A percentile compares a stretch with the other conserved stretches of the same genome.
Conservation (phyloP, 2,797 vertebrate genomes). For the Liasis olivaceus region DNA sequence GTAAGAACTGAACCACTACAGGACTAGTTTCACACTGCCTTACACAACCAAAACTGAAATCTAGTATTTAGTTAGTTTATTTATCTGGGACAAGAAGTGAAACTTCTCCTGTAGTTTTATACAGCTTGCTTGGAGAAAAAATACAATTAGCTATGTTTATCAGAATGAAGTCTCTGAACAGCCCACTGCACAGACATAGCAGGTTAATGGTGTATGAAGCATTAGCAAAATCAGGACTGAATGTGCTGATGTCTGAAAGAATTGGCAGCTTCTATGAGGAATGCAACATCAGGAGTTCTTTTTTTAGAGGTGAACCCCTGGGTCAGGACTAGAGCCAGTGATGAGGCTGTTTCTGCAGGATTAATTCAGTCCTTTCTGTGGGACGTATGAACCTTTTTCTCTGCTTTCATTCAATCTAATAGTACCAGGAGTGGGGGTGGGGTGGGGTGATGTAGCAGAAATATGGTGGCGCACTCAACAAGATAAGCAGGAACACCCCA, state of each 20-base stretch:
- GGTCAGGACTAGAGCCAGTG: background rate
- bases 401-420: background rate
- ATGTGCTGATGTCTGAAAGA: slow-evolving; percentile 21
- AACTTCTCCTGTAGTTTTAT: slow-evolving; percentile 8
- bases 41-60: no score
- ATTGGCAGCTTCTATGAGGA: slow-evolving; percentile 30
- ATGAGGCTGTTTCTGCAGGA: background rate
- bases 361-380: background rate
- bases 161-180: slow-evolving; percentile 39
- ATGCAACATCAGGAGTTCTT: slow-evolving; percentile 3
- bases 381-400: no score
- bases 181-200: slow-evolving; percentile 14
- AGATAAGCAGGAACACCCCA: background rate
- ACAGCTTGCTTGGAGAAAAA: slow-evolving; percentile 25
- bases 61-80: background rate
- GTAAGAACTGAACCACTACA: background rate
- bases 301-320: background rate
- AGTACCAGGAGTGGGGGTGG: background rate
- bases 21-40: background rate
- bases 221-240: slow-evolving; percentile 34
- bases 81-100: slow-evolving; percentile 9
- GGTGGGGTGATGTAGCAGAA: background rate
- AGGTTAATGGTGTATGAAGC: slow-evolving; percentile 25
- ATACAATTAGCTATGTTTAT: slow-evolving; percentile 34
- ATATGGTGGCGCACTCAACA: background rate